Evolutionary conservation across 1,140 invertebrate genomes (phyloP).

Genomic region (Linepithema humile): DNA sequence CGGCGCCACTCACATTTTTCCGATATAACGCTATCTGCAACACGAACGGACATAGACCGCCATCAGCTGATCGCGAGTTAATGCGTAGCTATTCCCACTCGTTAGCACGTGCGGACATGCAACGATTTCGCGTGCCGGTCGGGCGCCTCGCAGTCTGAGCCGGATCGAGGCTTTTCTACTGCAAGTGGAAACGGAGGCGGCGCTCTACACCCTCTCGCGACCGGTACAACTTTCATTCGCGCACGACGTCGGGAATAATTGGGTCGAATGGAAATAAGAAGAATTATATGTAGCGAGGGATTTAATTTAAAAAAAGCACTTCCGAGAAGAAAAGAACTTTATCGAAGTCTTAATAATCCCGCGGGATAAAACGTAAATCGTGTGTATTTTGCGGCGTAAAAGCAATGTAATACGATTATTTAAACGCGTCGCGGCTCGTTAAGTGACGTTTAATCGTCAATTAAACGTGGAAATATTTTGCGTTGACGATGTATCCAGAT

Average conservation of each 20-base stretch:
- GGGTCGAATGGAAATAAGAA: constrained; percentile 54
- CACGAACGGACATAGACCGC: constrained; percentile 34
- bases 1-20: constrained; percentile 1
- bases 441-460: neutral
- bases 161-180: constrained; percentile 39
- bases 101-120: constrained; percentile 45
- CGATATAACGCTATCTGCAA: constrained; percentile 30
- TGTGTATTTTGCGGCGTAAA: neutral
- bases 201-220: neutral
- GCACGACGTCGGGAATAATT: constrained; percentile 20
- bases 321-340: neutral
- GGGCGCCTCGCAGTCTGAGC: constrained; percentile 51
- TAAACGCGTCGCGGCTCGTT: too few relatives aligned
- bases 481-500: neutral
- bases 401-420: constrained; percentile 11
- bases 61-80: constrained; percentile 49
- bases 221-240: constrained; percentile 17
- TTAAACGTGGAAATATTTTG: neutral
- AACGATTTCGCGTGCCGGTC: constrained; percentile 38
- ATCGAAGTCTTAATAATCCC: neutral
- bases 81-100: constrained; percentile 56
- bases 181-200: constrained; percentile 3
- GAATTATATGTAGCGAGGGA: constrained; percentile 25
- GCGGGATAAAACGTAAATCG: neutral
- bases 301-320: constrained; percentile 38